These are phyloP conservation scores for Formica selysi DNA, from an alignment of 1,140 invertebrate species.

Conservation along the genomic window DNA sequence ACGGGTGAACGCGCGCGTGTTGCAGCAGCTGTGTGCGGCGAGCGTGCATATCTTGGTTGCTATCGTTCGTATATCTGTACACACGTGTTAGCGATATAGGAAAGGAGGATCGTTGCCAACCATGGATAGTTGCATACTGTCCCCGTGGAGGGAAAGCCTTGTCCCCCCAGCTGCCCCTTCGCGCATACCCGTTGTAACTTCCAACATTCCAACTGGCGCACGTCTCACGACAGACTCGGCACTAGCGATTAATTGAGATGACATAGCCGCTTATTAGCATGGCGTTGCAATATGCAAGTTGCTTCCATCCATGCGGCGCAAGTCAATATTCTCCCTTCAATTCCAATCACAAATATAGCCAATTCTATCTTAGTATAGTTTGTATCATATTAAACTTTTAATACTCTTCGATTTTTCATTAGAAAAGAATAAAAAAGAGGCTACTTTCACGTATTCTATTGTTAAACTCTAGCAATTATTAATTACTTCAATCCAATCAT, in stretches of 20 bases:
- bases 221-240: conserved; percentile 8
- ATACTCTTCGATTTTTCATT: not conserved
- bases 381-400: not conserved
- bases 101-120: conserved; percentile 41
- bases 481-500: not conserved
- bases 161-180: not conserved
- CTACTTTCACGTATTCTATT: not conserved
- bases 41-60: conserved; percentile 22
- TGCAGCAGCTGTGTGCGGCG: conserved; percentile 25
- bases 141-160: not conserved
- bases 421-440: not conserved
- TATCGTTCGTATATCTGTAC: conserved; percentile 17
- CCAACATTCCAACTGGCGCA: conserved; percentile 62
- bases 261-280: conserved; percentile 69
- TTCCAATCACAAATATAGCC: conserved; percentile 20
- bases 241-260: conserved; percentile 71
- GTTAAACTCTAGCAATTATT: not conserved
- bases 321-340: conserved; percentile 15
- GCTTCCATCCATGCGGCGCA: not conserved
- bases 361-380: not conserved
- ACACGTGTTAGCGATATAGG: conserved; percentile 14
- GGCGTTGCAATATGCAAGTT: conserved; percentile 27
- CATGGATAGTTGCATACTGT: conserved; percentile 41
- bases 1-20: conserved; percentile 17
- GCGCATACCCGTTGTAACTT: conserved; percentile 57